Evolutionary conservation across 2,113 vertebrate genomes (phyloP).

Genomic region (Eulemur rufifrons): DNA sequence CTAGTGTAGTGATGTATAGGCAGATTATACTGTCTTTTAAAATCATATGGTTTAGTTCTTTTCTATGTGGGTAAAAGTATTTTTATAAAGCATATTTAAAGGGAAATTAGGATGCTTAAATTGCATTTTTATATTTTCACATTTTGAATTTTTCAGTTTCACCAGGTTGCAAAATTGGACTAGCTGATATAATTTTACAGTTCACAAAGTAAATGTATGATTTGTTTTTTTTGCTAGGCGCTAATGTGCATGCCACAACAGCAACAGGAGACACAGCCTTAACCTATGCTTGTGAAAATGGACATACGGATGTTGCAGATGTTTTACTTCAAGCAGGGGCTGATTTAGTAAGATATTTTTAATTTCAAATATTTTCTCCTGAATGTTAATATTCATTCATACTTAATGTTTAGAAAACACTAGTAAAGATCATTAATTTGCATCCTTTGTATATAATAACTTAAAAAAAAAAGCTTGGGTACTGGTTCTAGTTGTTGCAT

Average conservation of each 20-base stretch:
- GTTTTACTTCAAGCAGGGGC: constrained; percentile 97
- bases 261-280: constrained; percentile 97
- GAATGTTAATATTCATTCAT: constrained; percentile 8
- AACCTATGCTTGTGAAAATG: constrained; percentile 99
- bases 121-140: not conserved
- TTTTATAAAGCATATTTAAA: constrained; percentile 36
- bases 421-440: constrained; percentile 29
- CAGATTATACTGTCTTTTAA: constrained; percentile 35
- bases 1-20: not conserved
- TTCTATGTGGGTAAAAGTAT: not conserved
- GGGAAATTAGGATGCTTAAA: constrained; percentile 51
- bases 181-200: constrained; percentile 7
- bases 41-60: constrained; percentile 1
- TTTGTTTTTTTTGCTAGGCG: constrained; percentile 85
- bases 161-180: not conserved
- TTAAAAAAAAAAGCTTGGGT: not conserved
- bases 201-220: constrained; percentile 32
- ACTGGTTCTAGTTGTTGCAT: constrained; percentile 2
- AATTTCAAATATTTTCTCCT: constrained; percentile 55
- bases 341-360: constrained; percentile 90
- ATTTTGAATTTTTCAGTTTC: not conserved
- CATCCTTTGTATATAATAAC: constrained; percentile 41
- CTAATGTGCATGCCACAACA: constrained; percentile 98
- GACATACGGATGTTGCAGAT: constrained; percentile 98
- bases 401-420: constrained; percentile 49